Evolutionary conservation across 2,797 vertebrate genomes (phyloP).

Genomic region (Mus minutoides): DNA sequence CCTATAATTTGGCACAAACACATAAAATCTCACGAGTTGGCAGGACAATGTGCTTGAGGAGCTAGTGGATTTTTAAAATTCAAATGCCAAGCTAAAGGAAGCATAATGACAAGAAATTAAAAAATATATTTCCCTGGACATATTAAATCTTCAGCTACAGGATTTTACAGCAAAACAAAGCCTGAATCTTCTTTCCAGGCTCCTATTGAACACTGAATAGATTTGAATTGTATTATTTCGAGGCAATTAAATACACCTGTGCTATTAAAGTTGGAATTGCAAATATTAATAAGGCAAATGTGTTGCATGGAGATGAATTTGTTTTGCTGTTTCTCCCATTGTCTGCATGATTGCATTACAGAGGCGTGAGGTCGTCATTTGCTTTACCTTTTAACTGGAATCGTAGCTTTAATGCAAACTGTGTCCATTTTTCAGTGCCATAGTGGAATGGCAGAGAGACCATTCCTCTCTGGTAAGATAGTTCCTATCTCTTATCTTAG

Average conservation of each 20-base stretch:
- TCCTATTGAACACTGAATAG: conserved; percentile 27
- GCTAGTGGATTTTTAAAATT: conserved; percentile 39
- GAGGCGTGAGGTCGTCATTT: conserved; percentile 14
- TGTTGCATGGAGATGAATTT: neutral
- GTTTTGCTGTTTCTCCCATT: neutral
- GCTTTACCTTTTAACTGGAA: conserved; percentile 52
- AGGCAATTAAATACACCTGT: conserved; percentile 47
- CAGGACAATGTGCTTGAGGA: conserved; percentile 48
- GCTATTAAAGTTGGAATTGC: conserved; percentile 63
- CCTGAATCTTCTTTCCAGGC: conserved; percentile 24
- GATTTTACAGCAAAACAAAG: conserved; percentile 31
- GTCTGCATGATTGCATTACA: conserved; percentile 8
- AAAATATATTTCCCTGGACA: conserved; percentile 10
- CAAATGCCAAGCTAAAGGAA: conserved; percentile 55
- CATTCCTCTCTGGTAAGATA: conserved; percentile 41
- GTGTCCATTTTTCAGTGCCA: conserved; percentile 37
- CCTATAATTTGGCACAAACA: conserved; percentile 48
- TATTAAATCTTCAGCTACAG: conserved; percentile 44
- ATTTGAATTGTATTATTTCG: conserved; percentile 49
- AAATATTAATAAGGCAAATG: conserved; percentile 60
- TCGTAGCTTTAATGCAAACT: conserved; percentile 33
- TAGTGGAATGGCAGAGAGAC: conserved; percentile 7
- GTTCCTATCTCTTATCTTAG: conserved; percentile 45
- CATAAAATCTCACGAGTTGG: conserved; percentile 23
- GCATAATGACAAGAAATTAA: conserved; percentile 12